A percentile compares a stretch with the other conserved stretches of the same genome.
Evolutionary conservation across 2,888 invertebrate genomes (phyloP).

Genomic region (Dorcus parallelipipedus): DNA sequence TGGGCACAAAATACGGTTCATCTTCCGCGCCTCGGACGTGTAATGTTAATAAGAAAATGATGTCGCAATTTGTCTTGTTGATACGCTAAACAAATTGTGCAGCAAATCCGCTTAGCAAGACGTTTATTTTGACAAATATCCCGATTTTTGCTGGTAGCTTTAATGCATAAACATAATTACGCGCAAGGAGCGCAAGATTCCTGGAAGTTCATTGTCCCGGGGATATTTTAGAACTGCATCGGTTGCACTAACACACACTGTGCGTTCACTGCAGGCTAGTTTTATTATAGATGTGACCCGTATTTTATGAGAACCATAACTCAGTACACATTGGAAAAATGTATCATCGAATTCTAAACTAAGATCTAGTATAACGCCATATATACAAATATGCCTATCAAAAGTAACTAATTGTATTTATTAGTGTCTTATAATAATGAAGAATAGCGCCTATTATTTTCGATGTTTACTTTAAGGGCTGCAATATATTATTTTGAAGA

Average conservation of each 20-base stretch:
- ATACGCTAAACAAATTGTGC: background rate
- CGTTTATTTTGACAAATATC: slow-evolving; percentile 1
- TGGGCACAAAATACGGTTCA: too few relatives aligned
- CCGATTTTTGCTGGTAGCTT: background rate
- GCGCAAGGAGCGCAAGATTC: slow-evolving; percentile 9
- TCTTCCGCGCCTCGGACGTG: background rate
- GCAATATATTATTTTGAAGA: too few relatives aligned
- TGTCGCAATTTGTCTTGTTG: slow-evolving; percentile 1
- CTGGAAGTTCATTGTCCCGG: slow-evolving; percentile 22
- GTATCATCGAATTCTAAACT: too few relatives aligned
- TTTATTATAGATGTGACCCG: slow-evolving; percentile 1
- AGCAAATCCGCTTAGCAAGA: background rate
- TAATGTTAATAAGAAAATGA: background rate
- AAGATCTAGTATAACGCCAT: too few relatives aligned
- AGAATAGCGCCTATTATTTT: too few relatives aligned
- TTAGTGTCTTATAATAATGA: too few relatives aligned
- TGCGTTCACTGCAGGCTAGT: background rate
- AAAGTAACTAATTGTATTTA: too few relatives aligned
- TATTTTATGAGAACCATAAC: background rate
- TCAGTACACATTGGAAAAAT: too few relatives aligned
- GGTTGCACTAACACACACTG: slow-evolving; percentile 9
- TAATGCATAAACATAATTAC: background rate
- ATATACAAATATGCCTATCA: too few relatives aligned
- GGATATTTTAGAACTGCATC: slow-evolving; percentile 20
- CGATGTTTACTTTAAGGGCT: too few relatives aligned